These are phyloP conservation scores for Apis mellifera DNA, from an alignment of 1,140 invertebrate genomes.

Conservation along the genomic window DNA sequence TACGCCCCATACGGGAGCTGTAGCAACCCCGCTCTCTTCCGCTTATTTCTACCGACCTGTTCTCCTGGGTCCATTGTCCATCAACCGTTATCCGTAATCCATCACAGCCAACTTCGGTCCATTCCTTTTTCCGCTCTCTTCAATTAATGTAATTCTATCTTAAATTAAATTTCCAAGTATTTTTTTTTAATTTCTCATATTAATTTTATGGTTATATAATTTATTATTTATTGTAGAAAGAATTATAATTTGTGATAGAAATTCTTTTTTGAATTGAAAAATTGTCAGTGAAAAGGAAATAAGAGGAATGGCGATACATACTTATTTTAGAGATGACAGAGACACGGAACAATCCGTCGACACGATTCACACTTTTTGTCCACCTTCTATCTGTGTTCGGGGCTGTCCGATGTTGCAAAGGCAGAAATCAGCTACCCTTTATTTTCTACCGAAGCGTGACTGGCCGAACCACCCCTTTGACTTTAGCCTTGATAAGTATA, in stretches of 20 bases:
- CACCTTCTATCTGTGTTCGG: too few species aligned
- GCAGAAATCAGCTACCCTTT: slow-evolving; percentile 45
- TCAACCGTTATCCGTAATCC: background rate
- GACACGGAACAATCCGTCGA: too few species aligned
- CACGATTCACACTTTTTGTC: background rate
- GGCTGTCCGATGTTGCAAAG: background rate
- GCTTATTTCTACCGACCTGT: background rate
- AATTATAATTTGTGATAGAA: too few species aligned
- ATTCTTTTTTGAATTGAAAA: too few species aligned
- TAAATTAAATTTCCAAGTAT: too few species aligned
- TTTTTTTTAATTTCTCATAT: too few species aligned
- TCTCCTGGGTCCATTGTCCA: background rate
- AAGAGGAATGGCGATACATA: too few species aligned
- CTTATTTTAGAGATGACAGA: too few species aligned
- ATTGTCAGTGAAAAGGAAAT: background rate
- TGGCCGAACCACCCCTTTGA: slow-evolving; percentile 74
- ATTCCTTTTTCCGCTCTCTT: background rate
- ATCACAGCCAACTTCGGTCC: background rate
- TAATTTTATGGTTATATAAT: background rate
- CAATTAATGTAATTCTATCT: too few species aligned
- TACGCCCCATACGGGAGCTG: slow-evolving; percentile 61
- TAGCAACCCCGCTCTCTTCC: background rate
- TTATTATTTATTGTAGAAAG: background rate
- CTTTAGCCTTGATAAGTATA: slow-evolving; percentile 78
- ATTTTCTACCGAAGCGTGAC: slow-evolving; percentile 69